Evolutionary conservation across 2,113 vertebrate species (phyloP), one percentile per base, ranked within the genome.

Genomic region (Pelvicachromis taeniatus): DNA sequence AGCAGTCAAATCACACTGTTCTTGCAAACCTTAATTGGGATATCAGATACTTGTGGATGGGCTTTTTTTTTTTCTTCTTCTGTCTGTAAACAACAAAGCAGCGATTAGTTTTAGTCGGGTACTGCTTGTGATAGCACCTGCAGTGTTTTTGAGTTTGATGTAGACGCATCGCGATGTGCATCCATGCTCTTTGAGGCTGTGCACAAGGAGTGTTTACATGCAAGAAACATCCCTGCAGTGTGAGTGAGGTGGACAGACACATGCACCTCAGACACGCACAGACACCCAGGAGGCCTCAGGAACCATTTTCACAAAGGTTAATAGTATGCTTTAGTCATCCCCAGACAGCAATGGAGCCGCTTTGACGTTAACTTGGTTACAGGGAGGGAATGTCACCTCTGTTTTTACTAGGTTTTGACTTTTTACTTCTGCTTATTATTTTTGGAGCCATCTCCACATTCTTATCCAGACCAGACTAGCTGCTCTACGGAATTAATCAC

Each of bases 241-340:
- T 48, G 23, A 50, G 11, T 45, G 26, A 85, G 45, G 33, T 54
- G 29, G 21, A 70, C 42, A 2, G 42, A 16, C 77, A 42, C 68
- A 45, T 63, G 78, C 35, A 50, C 3, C 70, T 59, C 58, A 31
- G 61, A 33, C 59, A 11, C 5, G 4, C 42, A n/a, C 38, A 59
- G 80, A 48, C 65, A 81, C 82, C 68, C 17, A 7, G 23, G 35
- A 83, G 70, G 52, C 54, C 79, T 80, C 52, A 38, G 21, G 23
- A 82, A 70, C 56, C 56, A 50, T 90, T 83, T 88, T 81, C 68
- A 79, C 82, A 92, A 94, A 94, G 94, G 93, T 94, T 94, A 94
- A 95, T 85, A 33, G 59, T 88, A 87, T 89, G 85, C 86, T 88
- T 91, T 87, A 87, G 83, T 91, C 83, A 86, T 91, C 85, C 33